Evolutionary conservation across 2,888 invertebrate species (phyloP).

Genomic region (Ophonus ardosiacus): DNA sequence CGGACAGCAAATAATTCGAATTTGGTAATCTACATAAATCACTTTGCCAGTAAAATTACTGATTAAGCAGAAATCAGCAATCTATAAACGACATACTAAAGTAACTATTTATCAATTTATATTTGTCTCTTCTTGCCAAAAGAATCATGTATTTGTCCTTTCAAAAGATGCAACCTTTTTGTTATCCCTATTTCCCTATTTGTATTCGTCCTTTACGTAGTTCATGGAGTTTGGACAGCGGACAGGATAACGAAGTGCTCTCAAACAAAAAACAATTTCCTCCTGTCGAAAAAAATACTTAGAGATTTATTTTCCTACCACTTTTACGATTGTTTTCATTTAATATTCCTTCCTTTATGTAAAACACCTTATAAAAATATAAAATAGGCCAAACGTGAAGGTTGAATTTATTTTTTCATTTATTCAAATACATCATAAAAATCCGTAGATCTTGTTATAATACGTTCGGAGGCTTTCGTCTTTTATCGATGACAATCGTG

Average conservation of each 20-base stretch:
- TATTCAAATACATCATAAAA: background rate
- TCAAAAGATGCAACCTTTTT: background rate
- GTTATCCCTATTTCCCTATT: conserved; percentile 2
- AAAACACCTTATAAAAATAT: background rate
- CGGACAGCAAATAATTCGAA: too few species aligned
- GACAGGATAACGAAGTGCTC: conserved; percentile 32
- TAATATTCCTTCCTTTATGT: background rate
- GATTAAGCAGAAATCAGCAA: too few species aligned
- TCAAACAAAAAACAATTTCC: conserved; percentile 32
- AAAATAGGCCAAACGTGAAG: background rate
- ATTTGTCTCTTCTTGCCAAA: background rate
- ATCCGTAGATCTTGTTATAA: background rate
- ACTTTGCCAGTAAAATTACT: too few species aligned
- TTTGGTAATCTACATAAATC: too few species aligned
- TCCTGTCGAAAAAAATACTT: conserved; percentile 4
- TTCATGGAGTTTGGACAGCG: conserved; percentile 19
- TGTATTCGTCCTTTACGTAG: conserved; percentile 19
- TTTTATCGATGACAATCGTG: background rate
- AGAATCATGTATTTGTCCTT: background rate
- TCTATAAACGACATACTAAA: too few species aligned
- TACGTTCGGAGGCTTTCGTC: background rate
- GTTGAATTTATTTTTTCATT: background rate
- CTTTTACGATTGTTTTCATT: conserved; percentile 14
- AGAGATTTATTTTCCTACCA: conserved; percentile 26
- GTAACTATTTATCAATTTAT: background rate